Evolutionary conservation across 2,797 vertebrate genomes (phyloP).

Genomic region (Pseudocheirus occidentalis): DNA sequence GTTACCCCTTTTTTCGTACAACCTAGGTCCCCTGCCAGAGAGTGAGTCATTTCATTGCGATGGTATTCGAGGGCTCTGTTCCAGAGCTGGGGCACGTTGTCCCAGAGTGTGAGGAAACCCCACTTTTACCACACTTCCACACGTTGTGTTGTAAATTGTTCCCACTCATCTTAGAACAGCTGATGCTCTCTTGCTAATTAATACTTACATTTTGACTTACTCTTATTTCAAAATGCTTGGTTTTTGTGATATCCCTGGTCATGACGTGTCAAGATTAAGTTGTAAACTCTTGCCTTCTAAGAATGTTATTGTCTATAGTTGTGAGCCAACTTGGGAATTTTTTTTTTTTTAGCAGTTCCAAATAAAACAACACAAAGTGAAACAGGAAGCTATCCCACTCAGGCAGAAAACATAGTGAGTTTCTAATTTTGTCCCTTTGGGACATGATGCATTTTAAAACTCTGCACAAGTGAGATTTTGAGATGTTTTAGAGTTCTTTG

Average conservation of each 20-base stretch:
- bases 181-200: background rate
- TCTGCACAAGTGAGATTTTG: background rate
- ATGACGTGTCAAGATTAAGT: constrained; percentile 4
- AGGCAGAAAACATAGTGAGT: no score
- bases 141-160: constrained; percentile 37
- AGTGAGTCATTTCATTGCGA: constrained; percentile 58
- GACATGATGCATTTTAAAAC: no score
- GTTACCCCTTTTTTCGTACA: constrained; percentile 50
- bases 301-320: constrained; percentile 14
- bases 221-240: constrained; percentile 36
- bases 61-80: constrained; percentile 39
- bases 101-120: constrained; percentile 31
- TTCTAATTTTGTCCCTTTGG: no score
- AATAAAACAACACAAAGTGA: background rate
- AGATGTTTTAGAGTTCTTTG: background rate
- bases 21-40: constrained; percentile 58
- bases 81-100: constrained; percentile 20
- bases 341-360: constrained; percentile 25
- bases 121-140: background rate
- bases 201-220: background rate
- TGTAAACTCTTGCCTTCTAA: constrained; percentile 18
- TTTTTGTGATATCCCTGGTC: constrained; percentile 27
- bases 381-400: no score
- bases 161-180: constrained; percentile 30
- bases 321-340: background rate